A percentile compares a stretch with the other conserved stretches of the same genome.
Conservation (phyloP, 2,888 invertebrate genomes). For the Patella depressa region DNA sequence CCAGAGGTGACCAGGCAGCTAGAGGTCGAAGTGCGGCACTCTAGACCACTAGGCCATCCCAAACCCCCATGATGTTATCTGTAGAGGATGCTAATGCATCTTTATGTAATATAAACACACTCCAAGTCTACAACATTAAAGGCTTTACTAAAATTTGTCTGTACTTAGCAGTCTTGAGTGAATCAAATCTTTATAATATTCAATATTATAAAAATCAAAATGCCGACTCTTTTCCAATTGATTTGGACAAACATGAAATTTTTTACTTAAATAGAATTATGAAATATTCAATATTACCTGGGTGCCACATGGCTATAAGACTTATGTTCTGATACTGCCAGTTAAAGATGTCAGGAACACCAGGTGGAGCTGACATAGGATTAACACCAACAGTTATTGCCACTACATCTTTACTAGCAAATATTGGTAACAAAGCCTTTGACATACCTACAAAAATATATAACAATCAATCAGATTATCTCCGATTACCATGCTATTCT, state of each 20-base stretch:
- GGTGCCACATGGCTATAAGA: constrained; percentile 60
- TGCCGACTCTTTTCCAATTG: constrained; percentile 26
- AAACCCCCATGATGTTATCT: no score
- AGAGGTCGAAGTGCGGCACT: no score
- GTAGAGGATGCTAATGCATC: no score
- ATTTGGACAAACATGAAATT: constrained; percentile 41
- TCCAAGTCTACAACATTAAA: no score
- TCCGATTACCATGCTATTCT: no score
- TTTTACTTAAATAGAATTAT: no score
- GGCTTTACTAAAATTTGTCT: not conserved
- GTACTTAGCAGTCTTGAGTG: constrained; percentile 61
- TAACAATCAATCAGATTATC: no score
- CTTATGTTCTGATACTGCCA: constrained; percentile 53
- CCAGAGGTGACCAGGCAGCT: no score
- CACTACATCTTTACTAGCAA: constrained; percentile 49
- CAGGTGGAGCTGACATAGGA: constrained; percentile 55
- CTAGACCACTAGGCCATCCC: no score
- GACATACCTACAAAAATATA: constrained; percentile 48
- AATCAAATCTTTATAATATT: constrained; percentile 37
- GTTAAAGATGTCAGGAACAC: constrained; percentile 56
- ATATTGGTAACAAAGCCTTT: constrained; percentile 52
- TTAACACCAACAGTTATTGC: constrained; percentile 65
- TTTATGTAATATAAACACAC: no score
- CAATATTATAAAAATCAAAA: constrained; percentile 41
- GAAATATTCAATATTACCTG: constrained; percentile 39